phyloP scores from a whole-genome alignment of 2,888 invertebrate genomes.

The Agrochola litura region DNA sequence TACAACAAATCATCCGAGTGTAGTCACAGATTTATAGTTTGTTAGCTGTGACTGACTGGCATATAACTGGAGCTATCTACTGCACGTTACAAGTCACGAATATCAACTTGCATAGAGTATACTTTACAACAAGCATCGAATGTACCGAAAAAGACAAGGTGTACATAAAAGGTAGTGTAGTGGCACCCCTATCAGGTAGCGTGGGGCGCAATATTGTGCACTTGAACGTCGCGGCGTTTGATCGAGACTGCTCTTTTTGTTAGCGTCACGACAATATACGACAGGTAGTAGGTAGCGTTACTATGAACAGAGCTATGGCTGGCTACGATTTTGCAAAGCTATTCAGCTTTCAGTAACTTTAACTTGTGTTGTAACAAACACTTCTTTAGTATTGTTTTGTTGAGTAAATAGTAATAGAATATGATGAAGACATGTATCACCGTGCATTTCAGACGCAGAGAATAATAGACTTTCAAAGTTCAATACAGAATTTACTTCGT shows the following conservation, averaged over 20 bases:
- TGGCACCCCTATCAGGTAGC: not conserved
- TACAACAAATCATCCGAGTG: constrained; percentile 22
- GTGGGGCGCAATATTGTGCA: not conserved
- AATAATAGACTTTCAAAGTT: not conserved
- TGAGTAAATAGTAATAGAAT: not conserved
- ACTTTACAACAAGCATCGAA: not conserved
- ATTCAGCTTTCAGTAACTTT: not conserved
- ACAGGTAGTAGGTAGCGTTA: not conserved
- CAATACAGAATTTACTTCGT: constrained; percentile 9
- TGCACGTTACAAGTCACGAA: not conserved
- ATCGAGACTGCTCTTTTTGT: constrained; percentile 18
- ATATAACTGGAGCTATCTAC: not conserved
- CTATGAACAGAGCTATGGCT: too few relatives aligned
- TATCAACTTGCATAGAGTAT: too few relatives aligned
- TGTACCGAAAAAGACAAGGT: not conserved
- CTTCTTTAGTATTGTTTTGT: too few relatives aligned
- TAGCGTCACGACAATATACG: not conserved
- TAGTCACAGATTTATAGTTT: constrained; percentile 9
- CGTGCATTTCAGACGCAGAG: not conserved
- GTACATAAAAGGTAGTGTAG: not conserved
- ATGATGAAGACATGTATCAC: not conserved
- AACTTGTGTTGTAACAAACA: not conserved
- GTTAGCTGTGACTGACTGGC: constrained; percentile 5
- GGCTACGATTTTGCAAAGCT: not conserved
- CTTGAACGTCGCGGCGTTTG: constrained; percentile 19